Conservation (phyloP, 2,888 invertebrate genomes). For the Ectropis crepuscularia region DNA sequence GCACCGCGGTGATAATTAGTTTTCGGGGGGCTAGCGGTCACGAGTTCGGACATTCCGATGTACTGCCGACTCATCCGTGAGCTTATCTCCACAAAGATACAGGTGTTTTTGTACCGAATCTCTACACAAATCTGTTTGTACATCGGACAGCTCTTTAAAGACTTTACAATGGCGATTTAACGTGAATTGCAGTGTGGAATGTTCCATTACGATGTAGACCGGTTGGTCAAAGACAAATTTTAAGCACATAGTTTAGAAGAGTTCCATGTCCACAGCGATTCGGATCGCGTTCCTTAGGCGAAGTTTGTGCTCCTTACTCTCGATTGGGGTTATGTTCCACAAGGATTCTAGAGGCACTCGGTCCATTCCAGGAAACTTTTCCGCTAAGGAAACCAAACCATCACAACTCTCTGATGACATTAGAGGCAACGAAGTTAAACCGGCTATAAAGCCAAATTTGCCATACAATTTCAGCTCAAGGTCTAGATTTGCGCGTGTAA, state of each 20-base stretch:
- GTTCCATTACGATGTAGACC: constrained; percentile 5
- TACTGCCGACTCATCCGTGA: constrained; percentile 69
- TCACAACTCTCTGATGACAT: constrained; percentile 55
- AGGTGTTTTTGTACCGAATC: constrained; percentile 67
- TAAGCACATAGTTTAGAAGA: constrained; percentile 48
- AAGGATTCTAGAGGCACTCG: constrained; percentile 57
- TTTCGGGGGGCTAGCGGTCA: constrained; percentile 69
- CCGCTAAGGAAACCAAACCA: constrained; percentile 45
- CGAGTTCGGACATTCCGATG: constrained; percentile 69
- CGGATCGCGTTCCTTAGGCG: constrained; percentile 55
- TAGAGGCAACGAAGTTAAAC: constrained; percentile 56
- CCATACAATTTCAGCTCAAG: constrained; percentile 58
- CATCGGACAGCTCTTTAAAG: constrained; percentile 32
- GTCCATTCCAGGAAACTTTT: constrained; percentile 46
- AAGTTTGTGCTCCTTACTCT: constrained; percentile 51
- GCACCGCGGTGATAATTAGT: constrained; percentile 69
- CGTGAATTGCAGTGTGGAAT: constrained; percentile 11
- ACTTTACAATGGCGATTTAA: constrained; percentile 17
- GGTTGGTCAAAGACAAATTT: constrained; percentile 12
- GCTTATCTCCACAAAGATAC: constrained; percentile 63
- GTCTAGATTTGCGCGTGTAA: constrained; percentile 51
- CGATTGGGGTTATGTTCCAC: constrained; percentile 57
- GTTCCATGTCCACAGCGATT: constrained; percentile 55
- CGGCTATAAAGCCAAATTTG: constrained; percentile 54
- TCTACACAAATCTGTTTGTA: constrained; percentile 63